Evolutionary conservation across 2,888 invertebrate genomes (phyloP).

Genomic region (Metopia argyrocephala): DNA sequence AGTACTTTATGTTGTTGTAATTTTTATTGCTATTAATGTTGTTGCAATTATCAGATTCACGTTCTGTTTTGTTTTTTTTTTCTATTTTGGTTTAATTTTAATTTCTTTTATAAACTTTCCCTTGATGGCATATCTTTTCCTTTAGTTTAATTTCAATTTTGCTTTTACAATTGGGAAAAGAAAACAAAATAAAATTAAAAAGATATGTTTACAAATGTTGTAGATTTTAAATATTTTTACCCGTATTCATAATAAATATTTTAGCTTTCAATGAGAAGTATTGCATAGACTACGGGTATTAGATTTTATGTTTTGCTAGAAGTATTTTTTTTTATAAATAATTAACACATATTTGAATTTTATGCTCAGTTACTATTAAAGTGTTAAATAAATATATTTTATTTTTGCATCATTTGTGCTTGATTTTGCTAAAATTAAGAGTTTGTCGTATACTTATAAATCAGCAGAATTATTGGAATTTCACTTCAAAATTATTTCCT

Average conservation of each 20-base stretch:
- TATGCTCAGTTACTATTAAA: background rate
- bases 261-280: background rate
- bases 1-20: background rate
- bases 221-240: background rate
- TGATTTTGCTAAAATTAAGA: background rate
- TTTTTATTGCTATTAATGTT: background rate
- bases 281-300: no score
- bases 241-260: no score
- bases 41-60: conserved; percentile 49
- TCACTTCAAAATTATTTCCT: background rate
- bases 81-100: background rate
- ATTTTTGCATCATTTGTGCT: background rate
- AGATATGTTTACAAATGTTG: no score
- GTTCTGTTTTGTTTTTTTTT: conserved; percentile 3
- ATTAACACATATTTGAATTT: conserved; percentile 24
- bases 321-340: conserved; percentile 12
- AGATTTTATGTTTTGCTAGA: no score
- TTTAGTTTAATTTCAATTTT: conserved; percentile 40
- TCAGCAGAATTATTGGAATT: background rate
- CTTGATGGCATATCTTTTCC: conserved; percentile 55
- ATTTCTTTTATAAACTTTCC: conserved; percentile 53
- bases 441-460: background rate
- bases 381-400: background rate
- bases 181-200: background rate
- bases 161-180: conserved; percentile 17